Evolutionary conservation across 64 coral and sea anemone genomes (phyloP).

Genomic region (Montipora foliosa): DNA sequence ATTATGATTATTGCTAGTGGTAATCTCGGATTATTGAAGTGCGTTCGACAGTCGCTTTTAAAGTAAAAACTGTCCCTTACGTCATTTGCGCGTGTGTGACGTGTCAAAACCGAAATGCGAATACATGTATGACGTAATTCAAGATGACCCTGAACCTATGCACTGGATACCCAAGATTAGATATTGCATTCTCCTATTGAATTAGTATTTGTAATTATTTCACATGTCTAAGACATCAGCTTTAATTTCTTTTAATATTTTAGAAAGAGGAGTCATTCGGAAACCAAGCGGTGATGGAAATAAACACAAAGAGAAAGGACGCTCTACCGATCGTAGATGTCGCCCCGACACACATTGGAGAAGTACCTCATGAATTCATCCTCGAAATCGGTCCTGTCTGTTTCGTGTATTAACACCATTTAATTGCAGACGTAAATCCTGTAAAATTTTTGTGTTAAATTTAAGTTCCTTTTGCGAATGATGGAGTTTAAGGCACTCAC

Average conservation of each 20-base stretch:
- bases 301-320: conserved; percentile 9
- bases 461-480: not conserved
- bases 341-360: not conserved
- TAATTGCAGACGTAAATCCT: not conserved
- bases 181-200: too few species aligned
- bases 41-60: too few species aligned
- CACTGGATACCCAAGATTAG: too few species aligned
- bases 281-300: conserved; percentile 14
- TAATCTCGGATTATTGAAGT: too few species aligned
- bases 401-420: conserved; percentile 12
- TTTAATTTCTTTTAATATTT: not conserved
- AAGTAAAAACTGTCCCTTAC: too few species aligned
- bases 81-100: too few species aligned
- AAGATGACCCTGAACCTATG: too few species aligned
- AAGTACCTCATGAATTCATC: not conserved
- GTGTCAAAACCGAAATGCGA: too few species aligned
- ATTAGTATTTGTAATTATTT: too few species aligned
- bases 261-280: not conserved
- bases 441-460: not conserved
- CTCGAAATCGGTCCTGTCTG: conserved; percentile 38
- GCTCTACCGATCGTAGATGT: conserved; percentile 28
- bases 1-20: too few species aligned
- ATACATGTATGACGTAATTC: too few species aligned
- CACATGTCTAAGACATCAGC: not conserved
- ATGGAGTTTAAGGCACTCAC: too few species aligned